These are phyloP conservation scores for Mirza zaza DNA, from an alignment of 2,113 vertebrate species.

Conservation along the genomic window DNA sequence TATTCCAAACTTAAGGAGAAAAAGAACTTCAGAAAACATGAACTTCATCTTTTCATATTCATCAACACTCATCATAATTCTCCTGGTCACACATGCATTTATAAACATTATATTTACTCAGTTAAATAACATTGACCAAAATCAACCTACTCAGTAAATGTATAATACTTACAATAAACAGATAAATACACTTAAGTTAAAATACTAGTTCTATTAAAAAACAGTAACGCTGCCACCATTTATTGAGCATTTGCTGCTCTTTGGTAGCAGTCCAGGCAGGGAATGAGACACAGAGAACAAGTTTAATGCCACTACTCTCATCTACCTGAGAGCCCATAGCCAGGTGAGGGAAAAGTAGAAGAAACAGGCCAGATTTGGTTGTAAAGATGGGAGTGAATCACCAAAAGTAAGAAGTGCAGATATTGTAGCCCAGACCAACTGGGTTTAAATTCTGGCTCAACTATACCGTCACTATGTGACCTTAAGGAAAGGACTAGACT, in stretches of 20 bases:
- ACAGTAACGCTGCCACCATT: not conserved
- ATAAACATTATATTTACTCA: not conserved
- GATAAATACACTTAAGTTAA: slow-evolving; percentile 9
- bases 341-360: not conserved
- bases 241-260: not conserved
- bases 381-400: not conserved
- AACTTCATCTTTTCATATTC: not conserved
- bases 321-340: not conserved
- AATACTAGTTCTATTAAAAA: not conserved
- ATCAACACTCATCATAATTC: slow-evolving; percentile 4
- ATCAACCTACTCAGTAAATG: not conserved
- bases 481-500: not conserved
- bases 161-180: not conserved
- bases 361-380: not conserved
- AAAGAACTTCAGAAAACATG: not conserved
- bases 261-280: not conserved
- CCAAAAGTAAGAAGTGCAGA: not conserved
- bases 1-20: not conserved
- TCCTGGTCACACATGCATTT: not conserved
- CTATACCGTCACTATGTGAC: not conserved
- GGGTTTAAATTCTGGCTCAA: not conserved
- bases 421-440: not conserved
- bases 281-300: not conserved
- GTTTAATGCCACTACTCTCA: not conserved
- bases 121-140: slow-evolving; percentile 39